Conservation (phyloP, 1,140 invertebrate species). For the Heliconius himera region DNA sequence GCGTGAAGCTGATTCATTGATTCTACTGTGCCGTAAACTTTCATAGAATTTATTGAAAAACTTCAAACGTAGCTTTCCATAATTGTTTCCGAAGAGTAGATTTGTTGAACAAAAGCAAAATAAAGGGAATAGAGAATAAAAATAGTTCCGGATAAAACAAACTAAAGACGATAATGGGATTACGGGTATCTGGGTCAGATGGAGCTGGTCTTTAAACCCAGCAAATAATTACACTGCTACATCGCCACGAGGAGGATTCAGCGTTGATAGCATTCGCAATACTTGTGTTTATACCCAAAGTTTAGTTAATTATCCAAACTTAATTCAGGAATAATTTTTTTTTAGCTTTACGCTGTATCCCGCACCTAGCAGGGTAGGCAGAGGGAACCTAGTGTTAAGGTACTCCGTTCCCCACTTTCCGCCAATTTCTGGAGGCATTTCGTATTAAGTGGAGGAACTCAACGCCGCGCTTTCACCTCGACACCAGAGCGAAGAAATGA, state of each 20-base stretch:
- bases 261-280: conserved; percentile 11
- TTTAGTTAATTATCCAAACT: conserved; percentile 42
- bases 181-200: conserved; percentile 62
- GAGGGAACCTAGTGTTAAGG: no score
- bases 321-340: neutral
- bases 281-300: conserved; percentile 40
- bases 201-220: conserved; percentile 55
- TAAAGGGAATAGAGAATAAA: conserved; percentile 30
- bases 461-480: no score
- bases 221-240: conserved; percentile 57
- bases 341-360: no score
- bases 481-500: no score
- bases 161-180: conserved; percentile 54
- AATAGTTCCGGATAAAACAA: conserved; percentile 29
- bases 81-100: neutral
- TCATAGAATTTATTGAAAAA: neutral
- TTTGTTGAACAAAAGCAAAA: conserved; percentile 16
- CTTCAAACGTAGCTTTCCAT: neutral
- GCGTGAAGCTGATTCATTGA: neutral
- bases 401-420: no score
- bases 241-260: conserved; percentile 46
- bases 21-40: neutral
- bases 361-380: no score
- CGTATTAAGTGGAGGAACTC: no score
- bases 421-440: no score